Conservation (phyloP, 2,797 vertebrate species). For the Sebastes oblongus region DNA sequence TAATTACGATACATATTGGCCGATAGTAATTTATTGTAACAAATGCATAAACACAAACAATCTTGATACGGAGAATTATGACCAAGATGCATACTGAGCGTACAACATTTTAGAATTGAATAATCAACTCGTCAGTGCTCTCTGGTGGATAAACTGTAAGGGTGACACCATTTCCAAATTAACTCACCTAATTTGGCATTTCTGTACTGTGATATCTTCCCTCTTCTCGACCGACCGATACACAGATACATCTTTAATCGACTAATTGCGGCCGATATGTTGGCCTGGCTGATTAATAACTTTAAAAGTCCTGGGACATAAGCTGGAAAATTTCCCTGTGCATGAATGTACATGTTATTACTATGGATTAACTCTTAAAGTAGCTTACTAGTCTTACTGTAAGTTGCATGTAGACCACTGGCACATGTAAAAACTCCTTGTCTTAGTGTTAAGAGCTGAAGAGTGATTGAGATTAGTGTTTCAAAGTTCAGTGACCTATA, state of each 20-base stretch:
- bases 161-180: background rate
- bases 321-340: background rate
- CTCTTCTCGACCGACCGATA: background rate
- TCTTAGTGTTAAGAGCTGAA: constrained; percentile 1
- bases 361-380: constrained; percentile 18
- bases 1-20: background rate
- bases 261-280: background rate
- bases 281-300: background rate
- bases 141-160: background rate
- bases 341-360: background rate
- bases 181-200: background rate
- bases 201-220: too few species aligned
- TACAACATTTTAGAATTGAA: background rate
- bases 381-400: constrained; percentile 23
- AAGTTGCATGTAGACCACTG: background rate
- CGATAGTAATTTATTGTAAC: background rate
- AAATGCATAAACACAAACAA: background rate
- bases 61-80: background rate
- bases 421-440: background rate
- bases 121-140: background rate
- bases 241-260: background rate
- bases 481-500: constrained; percentile 41
- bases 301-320: background rate
- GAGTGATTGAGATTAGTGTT: constrained; percentile 47
- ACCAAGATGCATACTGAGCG: background rate